Evolutionary conservation across 92 coral and sea anemone species (phyloP).

Genomic region (Ricordea florida): DNA sequence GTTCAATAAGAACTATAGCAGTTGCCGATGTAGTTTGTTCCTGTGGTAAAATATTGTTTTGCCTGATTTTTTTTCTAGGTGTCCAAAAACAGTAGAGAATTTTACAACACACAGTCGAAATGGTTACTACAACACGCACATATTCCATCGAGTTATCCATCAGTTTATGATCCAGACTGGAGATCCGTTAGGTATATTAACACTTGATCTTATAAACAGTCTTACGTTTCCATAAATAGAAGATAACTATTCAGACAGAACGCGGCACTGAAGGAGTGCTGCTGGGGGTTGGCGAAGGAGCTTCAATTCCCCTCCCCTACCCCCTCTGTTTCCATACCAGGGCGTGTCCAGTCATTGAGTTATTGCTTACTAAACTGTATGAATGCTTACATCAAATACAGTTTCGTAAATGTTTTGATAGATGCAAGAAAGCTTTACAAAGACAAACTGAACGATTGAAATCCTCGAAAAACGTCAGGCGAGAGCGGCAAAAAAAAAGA

Average conservation of each 20-base stretch:
- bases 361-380: too few species aligned
- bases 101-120: conserved; percentile 88
- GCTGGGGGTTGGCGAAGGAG: background rate
- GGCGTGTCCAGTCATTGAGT: too few species aligned
- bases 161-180: conserved; percentile 99
- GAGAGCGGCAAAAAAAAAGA: too few species aligned
- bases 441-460: too few species aligned
- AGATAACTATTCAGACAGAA: background rate
- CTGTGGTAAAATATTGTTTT: background rate
- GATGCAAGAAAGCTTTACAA: too few species aligned
- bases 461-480: too few species aligned
- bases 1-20: background rate
- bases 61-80: conserved; percentile 40
- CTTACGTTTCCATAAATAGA: background rate
- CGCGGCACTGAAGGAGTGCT: too few species aligned
- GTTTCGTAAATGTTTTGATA: too few species aligned
- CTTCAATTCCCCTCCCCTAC: too few species aligned
- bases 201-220: too few species aligned
- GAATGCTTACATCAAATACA: too few species aligned
- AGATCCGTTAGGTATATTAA: conserved; percentile 88
- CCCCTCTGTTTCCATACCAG: too few species aligned
- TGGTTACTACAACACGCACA: conserved; percentile 92
- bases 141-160: conserved; percentile 94
- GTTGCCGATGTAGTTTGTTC: background rate
- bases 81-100: conserved; percentile 96